phyloP scores from a whole-genome alignment of 2,113 vertebrate genomes.

The Bettongia penicillata region DNA sequence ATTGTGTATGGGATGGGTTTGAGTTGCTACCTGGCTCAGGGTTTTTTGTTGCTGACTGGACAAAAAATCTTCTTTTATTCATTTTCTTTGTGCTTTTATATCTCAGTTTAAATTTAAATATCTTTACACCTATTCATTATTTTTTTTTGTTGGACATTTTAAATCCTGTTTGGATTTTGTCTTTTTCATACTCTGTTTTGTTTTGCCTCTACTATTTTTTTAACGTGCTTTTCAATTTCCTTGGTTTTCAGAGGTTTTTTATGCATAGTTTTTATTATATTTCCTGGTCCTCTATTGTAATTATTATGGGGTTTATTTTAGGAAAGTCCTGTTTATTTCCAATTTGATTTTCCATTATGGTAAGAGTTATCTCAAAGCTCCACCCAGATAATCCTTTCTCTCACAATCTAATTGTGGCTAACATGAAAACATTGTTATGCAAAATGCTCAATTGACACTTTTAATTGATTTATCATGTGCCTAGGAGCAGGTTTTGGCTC shows the following conservation, averaged over 20 bases:
- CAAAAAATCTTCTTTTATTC: not conserved
- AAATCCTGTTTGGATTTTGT: not conserved
- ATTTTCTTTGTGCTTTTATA: not conserved
- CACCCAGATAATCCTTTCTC: not conserved
- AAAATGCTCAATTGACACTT: constrained; percentile 64
- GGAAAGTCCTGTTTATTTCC: not conserved
- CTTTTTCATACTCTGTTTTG: not conserved
- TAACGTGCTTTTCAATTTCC: not conserved
- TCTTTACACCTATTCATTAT: not conserved
- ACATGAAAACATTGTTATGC: constrained; percentile 92
- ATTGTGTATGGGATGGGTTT: not conserved
- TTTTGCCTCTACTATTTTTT: not conserved
- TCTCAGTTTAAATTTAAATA: not conserved
- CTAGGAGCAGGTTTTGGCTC: not conserved
- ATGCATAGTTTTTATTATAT: not conserved
- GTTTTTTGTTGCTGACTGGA: not conserved
- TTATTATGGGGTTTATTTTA: not conserved
- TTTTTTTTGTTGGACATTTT: not conserved
- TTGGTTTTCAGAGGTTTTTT: not conserved
- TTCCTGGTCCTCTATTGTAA: not conserved
- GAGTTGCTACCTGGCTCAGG: not conserved
- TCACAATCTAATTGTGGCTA: not conserved
- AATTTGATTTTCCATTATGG: not conserved
- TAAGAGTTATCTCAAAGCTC: not conserved
- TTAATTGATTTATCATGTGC: not conserved